These are phyloP conservation scores for Drosophila mettleri DNA, from an alignment of 2,888 invertebrate genomes.

Conservation along the genomic window DNA sequence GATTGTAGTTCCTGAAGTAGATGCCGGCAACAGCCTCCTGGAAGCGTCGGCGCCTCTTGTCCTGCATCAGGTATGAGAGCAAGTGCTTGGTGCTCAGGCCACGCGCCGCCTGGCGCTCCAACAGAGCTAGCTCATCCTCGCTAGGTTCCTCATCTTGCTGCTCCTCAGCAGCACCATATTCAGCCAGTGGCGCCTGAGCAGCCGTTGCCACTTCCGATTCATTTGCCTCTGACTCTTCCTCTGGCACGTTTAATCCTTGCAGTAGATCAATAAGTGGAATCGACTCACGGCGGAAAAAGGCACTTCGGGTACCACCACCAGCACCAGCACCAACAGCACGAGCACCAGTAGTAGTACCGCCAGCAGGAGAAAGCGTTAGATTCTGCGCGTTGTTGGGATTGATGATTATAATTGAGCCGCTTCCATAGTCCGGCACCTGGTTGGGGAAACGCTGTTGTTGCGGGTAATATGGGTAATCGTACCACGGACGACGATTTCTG, in stretches of 20 bases:
- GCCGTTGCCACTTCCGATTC: conserved; percentile 3
- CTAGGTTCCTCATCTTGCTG: conserved; percentile 27
- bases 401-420: conserved; percentile 40
- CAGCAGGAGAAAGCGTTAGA: neutral
- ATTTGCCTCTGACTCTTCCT: conserved; percentile 46
- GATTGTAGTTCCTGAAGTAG: conserved; percentile 67
- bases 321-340: neutral
- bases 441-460: conserved; percentile 13
- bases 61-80: conserved; percentile 53
- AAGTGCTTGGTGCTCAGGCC: conserved; percentile 53
- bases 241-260: conserved; percentile 27
- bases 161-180: conserved; percentile 32
- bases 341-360: neutral
- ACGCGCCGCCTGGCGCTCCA: conserved; percentile 62
- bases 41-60: conserved; percentile 58
- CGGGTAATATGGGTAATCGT: conserved; percentile 16
- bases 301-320: neutral
- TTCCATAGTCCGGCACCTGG: conserved; percentile 2
- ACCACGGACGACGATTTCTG: conserved; percentile 30
- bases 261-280: conserved; percentile 42
- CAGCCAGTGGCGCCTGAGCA: neutral
- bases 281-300: conserved; percentile 12
- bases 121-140: conserved; percentile 51
- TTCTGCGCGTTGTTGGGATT: conserved; percentile 58
- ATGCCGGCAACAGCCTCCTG: conserved; percentile 69